Conservation (phyloP, 2,888 invertebrate genomes). For the Capitulum mitella region DNA sequence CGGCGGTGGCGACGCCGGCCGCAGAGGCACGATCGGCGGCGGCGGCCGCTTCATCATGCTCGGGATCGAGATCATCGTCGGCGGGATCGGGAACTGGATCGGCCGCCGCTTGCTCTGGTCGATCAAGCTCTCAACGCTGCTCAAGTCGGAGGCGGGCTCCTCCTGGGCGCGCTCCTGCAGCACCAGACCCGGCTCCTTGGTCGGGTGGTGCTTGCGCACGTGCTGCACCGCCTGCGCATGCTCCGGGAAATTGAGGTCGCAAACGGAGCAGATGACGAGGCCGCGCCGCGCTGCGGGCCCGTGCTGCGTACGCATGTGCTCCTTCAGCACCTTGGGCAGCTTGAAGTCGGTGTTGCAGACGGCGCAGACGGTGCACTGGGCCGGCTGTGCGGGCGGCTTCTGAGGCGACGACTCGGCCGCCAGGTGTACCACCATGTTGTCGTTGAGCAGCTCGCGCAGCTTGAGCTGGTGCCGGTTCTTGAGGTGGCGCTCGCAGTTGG, state of each 20-base stretch:
- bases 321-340: slow-evolving; percentile 44
- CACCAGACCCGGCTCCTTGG: slow-evolving; percentile 44
- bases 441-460: slow-evolving; percentile 79
- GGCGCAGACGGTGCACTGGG: slow-evolving; percentile 45
- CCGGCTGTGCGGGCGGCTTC: slow-evolving; percentile 32
- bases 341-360: slow-evolving; percentile 46
- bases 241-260: slow-evolving; percentile 75
- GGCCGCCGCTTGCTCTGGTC: slow-evolving; percentile 32
- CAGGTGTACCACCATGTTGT: slow-evolving; percentile 77
- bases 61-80: slow-evolving; percentile 22
- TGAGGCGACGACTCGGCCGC: slow-evolving; percentile 56
- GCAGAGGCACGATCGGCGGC: slow-evolving; percentile 1
- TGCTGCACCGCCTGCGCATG: slow-evolving; percentile 73
- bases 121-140: slow-evolving; percentile 35
- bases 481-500: slow-evolving; percentile 91
- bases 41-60: slow-evolving; percentile 23
- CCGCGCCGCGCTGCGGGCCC: slow-evolving; percentile 39
- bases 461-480: slow-evolving; percentile 82
- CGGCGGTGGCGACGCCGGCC: not conserved
- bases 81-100: slow-evolving; percentile 33
- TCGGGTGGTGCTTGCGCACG: slow-evolving; percentile 62
- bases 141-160: slow-evolving; percentile 29
- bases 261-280: slow-evolving; percentile 80
- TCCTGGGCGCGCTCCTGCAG: not conserved
- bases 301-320: slow-evolving; percentile 43